phyloP scores from a whole-genome alignment of 2,888 invertebrate genomes.

The Brassicogethes aeneus region DNA sequence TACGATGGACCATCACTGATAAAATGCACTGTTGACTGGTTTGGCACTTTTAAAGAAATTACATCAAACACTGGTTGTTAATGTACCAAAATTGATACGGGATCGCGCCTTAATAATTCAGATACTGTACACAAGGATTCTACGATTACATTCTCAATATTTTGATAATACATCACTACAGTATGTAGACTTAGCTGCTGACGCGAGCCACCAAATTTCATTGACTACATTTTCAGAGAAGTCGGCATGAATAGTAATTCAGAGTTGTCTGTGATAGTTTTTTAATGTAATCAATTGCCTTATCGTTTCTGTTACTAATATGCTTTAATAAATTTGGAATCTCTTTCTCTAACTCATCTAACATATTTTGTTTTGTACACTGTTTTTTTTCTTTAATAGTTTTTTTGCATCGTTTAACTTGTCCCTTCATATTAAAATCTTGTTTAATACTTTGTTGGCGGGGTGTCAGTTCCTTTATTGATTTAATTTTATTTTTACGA shows the following conservation, averaged over 20 bases:
- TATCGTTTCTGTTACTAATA: slow-evolving; percentile 7
- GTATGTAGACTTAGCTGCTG: slow-evolving; percentile 9
- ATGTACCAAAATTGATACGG: background rate
- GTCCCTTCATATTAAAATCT: slow-evolving; percentile 2
- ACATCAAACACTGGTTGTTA: background rate
- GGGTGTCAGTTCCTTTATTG: slow-evolving; percentile 12
- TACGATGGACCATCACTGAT: slow-evolving; percentile 3
- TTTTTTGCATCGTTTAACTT: slow-evolving; percentile 2
- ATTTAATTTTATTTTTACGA: slow-evolving; percentile 16
- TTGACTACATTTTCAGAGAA: slow-evolving; percentile 9
- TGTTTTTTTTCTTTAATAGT: slow-evolving; percentile 1
- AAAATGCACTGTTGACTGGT: background rate
- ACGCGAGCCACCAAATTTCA: slow-evolving; percentile 9
- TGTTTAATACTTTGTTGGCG: background rate
- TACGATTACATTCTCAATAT: background rate
- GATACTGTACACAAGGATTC: background rate
- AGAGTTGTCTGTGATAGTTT: too few species aligned
- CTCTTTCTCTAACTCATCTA: background rate
- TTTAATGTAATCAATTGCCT: slow-evolving; percentile 3
- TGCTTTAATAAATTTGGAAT: slow-evolving; percentile 6
- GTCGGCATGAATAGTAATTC: slow-evolving; percentile 9
- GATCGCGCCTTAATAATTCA: background rate
- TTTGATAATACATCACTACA: slow-evolving; percentile 7
- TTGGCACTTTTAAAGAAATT: background rate
- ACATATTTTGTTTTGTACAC: background rate